Percentiles rank a stretch among this genome's conserved stretches.
These are phyloP conservation scores for Machimus rusticus DNA, from an alignment of 2,888 invertebrate species.

Conservation along the genomic window DNA sequence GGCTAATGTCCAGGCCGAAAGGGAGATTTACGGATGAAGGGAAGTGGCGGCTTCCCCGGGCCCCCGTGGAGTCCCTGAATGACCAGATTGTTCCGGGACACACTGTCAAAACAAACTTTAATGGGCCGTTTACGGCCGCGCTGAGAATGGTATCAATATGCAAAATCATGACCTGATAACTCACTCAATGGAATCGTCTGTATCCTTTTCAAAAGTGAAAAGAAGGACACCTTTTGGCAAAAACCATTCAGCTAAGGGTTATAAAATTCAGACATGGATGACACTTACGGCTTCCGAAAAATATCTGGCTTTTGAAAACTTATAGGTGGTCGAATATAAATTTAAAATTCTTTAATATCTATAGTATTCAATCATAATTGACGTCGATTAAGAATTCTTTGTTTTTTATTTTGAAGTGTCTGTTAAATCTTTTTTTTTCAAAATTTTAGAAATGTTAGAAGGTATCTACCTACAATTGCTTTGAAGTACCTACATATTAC, in stretches of 20 bases:
- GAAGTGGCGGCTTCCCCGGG: neutral
- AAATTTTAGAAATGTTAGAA: too few species aligned
- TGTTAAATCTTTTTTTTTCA: too few species aligned
- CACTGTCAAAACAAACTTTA: neutral
- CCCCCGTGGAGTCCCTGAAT: neutral
- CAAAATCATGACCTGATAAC: neutral
- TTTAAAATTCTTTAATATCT: neutral
- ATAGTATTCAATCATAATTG: too few species aligned
- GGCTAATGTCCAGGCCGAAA: constrained; percentile 26
- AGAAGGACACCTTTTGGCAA: neutral
- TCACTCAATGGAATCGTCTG: neutral
- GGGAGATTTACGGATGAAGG: constrained; percentile 37
- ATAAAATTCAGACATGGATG: neutral
- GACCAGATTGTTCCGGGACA: neutral
- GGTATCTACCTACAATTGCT: too few species aligned
- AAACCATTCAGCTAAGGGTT: neutral
- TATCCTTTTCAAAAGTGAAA: neutral
- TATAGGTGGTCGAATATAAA: neutral
- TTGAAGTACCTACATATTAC: too few species aligned
- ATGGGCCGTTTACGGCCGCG: neutral
- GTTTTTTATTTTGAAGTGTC: too few species aligned
- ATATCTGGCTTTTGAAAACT: neutral
- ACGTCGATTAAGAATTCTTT: too few species aligned
- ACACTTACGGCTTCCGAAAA: neutral
- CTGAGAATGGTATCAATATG: neutral